Evolutionary conservation across 2,113 vertebrate genomes (phyloP).

Genomic region (Cygnus atratus): DNA sequence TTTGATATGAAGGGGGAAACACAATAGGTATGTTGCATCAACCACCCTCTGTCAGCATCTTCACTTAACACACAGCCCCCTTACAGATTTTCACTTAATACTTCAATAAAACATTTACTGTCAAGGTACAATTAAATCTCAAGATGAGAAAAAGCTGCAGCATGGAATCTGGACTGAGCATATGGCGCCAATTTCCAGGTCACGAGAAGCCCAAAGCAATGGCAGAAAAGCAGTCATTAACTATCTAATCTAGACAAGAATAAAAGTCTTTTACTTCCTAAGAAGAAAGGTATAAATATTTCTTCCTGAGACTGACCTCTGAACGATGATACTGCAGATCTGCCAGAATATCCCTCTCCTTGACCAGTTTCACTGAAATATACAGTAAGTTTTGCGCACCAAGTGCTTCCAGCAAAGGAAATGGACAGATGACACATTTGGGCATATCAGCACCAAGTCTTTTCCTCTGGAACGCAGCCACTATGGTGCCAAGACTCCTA

Average conservation of each 20-base stretch:
- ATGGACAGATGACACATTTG: not conserved
- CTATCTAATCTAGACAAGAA: not conserved
- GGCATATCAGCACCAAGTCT: not conserved
- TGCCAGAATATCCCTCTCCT: not conserved
- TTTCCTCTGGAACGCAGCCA: not conserved
- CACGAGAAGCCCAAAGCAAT: not conserved
- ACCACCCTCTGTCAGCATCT: not conserved
- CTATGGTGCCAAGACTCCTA: not conserved
- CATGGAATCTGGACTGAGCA: not conserved
- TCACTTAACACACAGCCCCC: not conserved
- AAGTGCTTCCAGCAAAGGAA: not conserved
- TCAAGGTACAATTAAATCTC: not conserved
- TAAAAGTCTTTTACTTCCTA: not conserved
- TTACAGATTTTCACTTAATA: not conserved
- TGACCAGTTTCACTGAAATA: not conserved
- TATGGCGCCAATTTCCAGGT: not conserved
- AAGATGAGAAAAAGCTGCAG: not conserved
- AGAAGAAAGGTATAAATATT: not conserved
- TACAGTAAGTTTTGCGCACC: not conserved
- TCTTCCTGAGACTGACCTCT: not conserved
- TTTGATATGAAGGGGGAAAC: not conserved
- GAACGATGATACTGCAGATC: not conserved
- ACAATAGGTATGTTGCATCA: not conserved
- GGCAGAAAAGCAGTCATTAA: not conserved
- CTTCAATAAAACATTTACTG: not conserved